Evolutionary conservation across 2,888 invertebrate species (phyloP), one percentile per base, ranked within the genome.

Genomic region (Dasysyrphus albostriatus): DNA sequence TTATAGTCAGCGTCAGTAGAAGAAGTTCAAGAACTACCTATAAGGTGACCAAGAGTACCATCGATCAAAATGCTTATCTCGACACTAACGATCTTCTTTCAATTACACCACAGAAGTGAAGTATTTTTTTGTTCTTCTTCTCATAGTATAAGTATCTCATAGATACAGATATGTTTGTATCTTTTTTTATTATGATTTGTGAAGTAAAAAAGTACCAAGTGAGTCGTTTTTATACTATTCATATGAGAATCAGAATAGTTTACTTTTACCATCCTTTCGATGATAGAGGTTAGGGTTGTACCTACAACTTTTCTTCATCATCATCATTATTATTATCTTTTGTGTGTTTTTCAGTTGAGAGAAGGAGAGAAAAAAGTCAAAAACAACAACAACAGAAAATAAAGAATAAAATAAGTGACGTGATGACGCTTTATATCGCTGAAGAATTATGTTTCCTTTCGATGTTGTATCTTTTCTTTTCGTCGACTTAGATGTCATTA

Each of bases 11-110:
- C 8, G 47, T 56, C 37, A 42, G n/a, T 1, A 76, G 24, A 39
- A 69, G 42, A 65, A 65, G 54, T 54, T 59, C 59, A 44, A 56
- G 65, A 83, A 59, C 75, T 70, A 54, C 54, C 54, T 54, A 58
- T 51, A 47, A 75, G 73, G 77, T 82, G 83, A 79, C 83, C 84
- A 81, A 82, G 63, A 63, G 85, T 82, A 69, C 77, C 88, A 88
- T 88, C 83, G 83, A 88, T 88, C 88, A 88, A 88, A 88, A 76
- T 69, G 83, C 76, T 83, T 88, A 88, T 88, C 88, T 83, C 73
- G 79, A 83, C 83, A 83, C 83, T 76, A 83, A 83, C 88, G 79
- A 88, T 83, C 88, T 83, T 51, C 83, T 83, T 83, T 88, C 88
- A 88, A 83, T 88, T 88, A 88, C 83, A 88, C 83, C 73, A 87